These are phyloP conservation scores for Timema cristinae DNA, from an alignment of 2,888 invertebrate species.

Conservation along the genomic window DNA sequence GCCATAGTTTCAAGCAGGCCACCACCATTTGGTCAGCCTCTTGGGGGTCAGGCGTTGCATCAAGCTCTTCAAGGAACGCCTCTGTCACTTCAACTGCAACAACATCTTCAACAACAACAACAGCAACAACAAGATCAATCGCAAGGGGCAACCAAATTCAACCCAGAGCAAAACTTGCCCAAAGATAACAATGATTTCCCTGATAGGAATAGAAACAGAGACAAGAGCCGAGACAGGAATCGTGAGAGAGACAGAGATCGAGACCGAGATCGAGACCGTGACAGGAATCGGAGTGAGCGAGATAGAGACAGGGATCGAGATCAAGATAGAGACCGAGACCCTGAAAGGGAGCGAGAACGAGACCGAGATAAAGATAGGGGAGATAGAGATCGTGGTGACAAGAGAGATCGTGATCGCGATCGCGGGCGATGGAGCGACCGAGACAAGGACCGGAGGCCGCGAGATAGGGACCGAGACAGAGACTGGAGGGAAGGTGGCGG, in stretches of 20 bases:
- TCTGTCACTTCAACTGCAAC: constrained; percentile 15
- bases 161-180: constrained; percentile 20
- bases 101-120: constrained; percentile 21
- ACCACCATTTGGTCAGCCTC: constrained; percentile 18
- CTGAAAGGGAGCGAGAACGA: constrained; percentile 24
- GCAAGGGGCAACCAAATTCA: background rate
- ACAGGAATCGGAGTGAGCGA: constrained; percentile 27
- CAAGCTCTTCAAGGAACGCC: constrained; percentile 11
- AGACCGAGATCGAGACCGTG: constrained; percentile 32
- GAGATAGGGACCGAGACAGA: constrained; percentile 37
- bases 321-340: constrained; percentile 28
- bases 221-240: constrained; percentile 34
- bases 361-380: constrained; percentile 38
- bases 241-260: constrained; percentile 33
- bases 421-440: constrained; percentile 31
- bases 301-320: constrained; percentile 34
- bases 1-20: constrained; percentile 51
- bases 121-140: constrained; percentile 16
- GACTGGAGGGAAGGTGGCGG: constrained; percentile 35
- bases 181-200: constrained; percentile 24
- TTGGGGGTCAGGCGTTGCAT: constrained; percentile 14
- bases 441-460: constrained; percentile 37
- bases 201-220: constrained; percentile 37
- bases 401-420: constrained; percentile 33
- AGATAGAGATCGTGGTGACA: constrained; percentile 39